Conservation (phyloP, 2,797 vertebrate genomes). For the Anguilla anguilla region DNA sequence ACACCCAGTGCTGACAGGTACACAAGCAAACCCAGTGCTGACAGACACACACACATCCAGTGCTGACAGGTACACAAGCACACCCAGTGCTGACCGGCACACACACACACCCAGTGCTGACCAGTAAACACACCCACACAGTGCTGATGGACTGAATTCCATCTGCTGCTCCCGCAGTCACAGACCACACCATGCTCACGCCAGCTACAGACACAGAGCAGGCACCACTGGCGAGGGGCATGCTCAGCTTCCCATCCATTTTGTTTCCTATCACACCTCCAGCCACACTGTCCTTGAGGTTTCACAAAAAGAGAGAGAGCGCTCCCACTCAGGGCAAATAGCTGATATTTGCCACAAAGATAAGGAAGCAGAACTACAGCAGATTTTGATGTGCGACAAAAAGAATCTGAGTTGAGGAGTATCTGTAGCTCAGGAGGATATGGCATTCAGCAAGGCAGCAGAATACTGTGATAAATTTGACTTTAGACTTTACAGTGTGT, state of each 20-base stretch:
- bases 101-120: too few species aligned
- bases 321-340: not conserved
- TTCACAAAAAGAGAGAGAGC: slow-evolving; percentile 1
- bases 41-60: too few species aligned
- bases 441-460: slow-evolving; percentile 6
- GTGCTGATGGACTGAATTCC: slow-evolving; percentile 12
- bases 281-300: not conserved
- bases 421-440: not conserved
- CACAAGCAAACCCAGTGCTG: too few species aligned
- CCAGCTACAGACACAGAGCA: not conserved
- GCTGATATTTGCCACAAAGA: not conserved
- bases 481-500: slow-evolving; percentile 1
- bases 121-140: too few species aligned
- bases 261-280: slow-evolving; percentile 5
- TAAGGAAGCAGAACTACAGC: not conserved
- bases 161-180: slow-evolving; percentile 5
- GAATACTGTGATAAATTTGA: not conserved
- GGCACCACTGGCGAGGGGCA: not conserved
- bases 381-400: not conserved
- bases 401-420: not conserved
- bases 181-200: not conserved
- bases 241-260: not conserved
- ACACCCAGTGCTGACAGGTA: too few species aligned
- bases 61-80: too few species aligned
- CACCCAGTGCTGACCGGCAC: not conserved